Base-by-base conservation (phyloP, 2,888 invertebrate genomes). In the Onchidella celtica region DNA sequence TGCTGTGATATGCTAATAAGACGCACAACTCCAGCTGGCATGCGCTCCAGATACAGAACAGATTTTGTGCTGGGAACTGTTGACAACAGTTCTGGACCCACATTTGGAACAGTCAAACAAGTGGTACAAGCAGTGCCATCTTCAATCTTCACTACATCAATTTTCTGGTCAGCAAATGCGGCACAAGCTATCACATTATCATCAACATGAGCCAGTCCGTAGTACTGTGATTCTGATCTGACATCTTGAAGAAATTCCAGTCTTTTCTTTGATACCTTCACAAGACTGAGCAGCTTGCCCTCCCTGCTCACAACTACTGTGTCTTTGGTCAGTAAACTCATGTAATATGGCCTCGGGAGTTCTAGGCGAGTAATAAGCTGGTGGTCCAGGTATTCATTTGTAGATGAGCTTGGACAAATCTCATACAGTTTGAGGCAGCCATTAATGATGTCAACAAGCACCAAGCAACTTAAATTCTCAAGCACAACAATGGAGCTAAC, bases 371-470 rank as follows among this genome's bases (percentile, higher is more conserved):
- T 73, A 27, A 74, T 68, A 34, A 66, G 57, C 1, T 36, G 24
- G 69, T 72, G 73, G 34, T 38, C 29, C 40, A 55, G 61, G 9
- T 9, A 29, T n/a, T 27, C 17, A 0, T 36, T 4, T 29, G 55
- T 27, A 36, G 34, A 24, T 2, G 38, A 4, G 21, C 14, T 55
- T n/a, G 3, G 17, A 6, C 38, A 27, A 47, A 80, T 27, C 40
- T 74, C 38, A 47, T 74, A 80, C 47, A 80, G 29, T 59, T 80
- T 80, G 24, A 80, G 68, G 59, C 80, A 80, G 38, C 74, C 59
- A 34, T 80, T 80, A 59, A 80, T 73, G 36, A 80, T 80, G 40
- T 80, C 80, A 21, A 74, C 74, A 40, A 80, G 32, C 11, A 80
- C 68, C 11, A 80, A 29, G 68, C 74, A 74, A 11, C 68, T 34